These are phyloP conservation scores for Poecilus cupreus DNA, from an alignment of 2,888 invertebrate genomes.

Conservation along the genomic window DNA sequence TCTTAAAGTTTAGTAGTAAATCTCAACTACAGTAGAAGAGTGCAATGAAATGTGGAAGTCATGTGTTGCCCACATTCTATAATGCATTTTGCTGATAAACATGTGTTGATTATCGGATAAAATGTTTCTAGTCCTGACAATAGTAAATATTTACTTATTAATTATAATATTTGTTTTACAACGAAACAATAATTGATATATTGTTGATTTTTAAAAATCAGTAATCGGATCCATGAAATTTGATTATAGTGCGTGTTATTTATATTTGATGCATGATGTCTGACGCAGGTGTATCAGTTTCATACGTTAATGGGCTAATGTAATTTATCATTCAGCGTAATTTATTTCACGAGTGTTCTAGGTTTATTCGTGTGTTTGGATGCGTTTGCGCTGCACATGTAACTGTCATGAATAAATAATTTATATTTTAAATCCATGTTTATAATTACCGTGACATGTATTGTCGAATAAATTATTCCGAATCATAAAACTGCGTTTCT, in stretches of 20 bases:
- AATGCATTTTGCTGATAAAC: too few relatives aligned
- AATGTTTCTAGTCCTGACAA: too few relatives aligned
- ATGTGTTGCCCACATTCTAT: too few relatives aligned
- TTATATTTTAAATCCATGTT: conserved; percentile 43
- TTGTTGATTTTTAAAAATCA: not conserved
- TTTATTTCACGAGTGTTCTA: conserved; percentile 6
- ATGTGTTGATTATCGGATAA: too few relatives aligned
- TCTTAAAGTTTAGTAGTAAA: too few relatives aligned
- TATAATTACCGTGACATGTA: conserved; percentile 34
- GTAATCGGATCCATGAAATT: not conserved
- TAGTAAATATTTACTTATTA: too few relatives aligned
- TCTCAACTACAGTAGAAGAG: too few relatives aligned
- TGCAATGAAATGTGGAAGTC: too few relatives aligned
- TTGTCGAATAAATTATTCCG: conserved; percentile 33
- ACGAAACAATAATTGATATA: too few relatives aligned
- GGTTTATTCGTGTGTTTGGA: not conserved
- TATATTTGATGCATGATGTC: not conserved
- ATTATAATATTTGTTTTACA: too few relatives aligned
- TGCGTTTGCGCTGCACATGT: conserved; percentile 10
- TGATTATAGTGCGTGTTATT: not conserved
- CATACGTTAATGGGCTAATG: conserved; percentile 18
- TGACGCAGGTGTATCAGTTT: conserved; percentile 11
- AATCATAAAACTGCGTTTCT: conserved; percentile 13
- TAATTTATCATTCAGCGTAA: conserved; percentile 25
- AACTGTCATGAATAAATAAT: conserved; percentile 42